phyloP scores from a whole-genome alignment of 2,797 vertebrate species.

The Cirrhinus molitorella region DNA sequence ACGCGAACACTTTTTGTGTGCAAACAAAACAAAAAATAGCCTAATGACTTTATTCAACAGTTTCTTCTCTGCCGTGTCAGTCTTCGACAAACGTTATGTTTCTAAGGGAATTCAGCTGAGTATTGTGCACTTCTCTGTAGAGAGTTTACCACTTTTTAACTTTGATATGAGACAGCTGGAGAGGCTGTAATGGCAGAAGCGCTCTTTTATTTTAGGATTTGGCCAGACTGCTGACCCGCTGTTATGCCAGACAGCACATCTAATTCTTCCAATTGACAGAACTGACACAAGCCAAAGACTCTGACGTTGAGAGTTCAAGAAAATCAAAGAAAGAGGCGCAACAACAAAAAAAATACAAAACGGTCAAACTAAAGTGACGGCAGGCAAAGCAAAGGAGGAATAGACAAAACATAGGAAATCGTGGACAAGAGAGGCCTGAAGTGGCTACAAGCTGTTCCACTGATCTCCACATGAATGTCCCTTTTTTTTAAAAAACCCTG shows the following conservation, averaged over 20 bases:
- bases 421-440: constrained; percentile 31
- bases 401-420: constrained; percentile 37
- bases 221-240: constrained; percentile 15
- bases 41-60: no score
- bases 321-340: background rate
- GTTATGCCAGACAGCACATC: constrained; percentile 52
- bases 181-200: constrained; percentile 16
- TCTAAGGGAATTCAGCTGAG: background rate
- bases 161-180: constrained; percentile 27
- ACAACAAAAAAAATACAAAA: background rate
- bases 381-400: constrained; percentile 1
- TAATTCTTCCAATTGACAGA: constrained; percentile 48
- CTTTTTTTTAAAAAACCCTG: constrained; percentile 39
- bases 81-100: no score
- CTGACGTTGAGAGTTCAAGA: constrained; percentile 13
- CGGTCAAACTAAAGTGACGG: background rate
- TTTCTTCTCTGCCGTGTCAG: no score
- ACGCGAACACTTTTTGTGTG: no score
- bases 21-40: no score
- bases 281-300: constrained; percentile 38
- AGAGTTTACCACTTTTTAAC: constrained; percentile 21
- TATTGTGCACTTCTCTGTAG: background rate
- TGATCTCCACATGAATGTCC: constrained; percentile 60
- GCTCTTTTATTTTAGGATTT: constrained; percentile 35
- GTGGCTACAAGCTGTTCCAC: constrained; percentile 60